phyloP scores from a whole-genome alignment of 1,140 invertebrate genomes.

The Eubasilissa regina region DNA sequence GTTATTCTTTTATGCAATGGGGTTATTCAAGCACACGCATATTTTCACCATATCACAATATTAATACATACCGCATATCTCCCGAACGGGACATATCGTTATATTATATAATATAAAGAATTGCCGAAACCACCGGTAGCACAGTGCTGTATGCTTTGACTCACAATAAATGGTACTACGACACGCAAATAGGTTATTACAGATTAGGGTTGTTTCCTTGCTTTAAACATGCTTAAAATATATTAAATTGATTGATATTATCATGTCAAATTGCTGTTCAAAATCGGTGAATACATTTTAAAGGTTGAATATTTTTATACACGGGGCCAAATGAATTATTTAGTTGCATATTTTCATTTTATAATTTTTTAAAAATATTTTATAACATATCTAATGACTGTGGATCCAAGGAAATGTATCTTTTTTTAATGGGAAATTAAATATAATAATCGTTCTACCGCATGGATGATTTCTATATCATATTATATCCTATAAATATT shows the following conservation, averaged over 20 bases:
- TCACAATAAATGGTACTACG: not conserved
- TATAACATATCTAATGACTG: conserved; percentile 11
- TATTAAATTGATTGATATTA: not conserved
- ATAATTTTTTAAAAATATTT: not conserved
- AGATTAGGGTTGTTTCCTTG: not conserved
- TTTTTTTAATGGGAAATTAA: not conserved
- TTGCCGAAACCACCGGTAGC: not conserved
- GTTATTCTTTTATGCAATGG: too few relatives aligned
- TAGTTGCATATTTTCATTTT: not conserved
- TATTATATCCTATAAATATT: not conserved
- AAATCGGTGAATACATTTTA: not conserved
- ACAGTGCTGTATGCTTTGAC: not conserved
- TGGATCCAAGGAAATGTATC: conserved; percentile 27
- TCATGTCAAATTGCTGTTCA: too few relatives aligned
- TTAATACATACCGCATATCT: too few relatives aligned
- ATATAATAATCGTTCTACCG: not conserved
- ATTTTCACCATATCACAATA: too few relatives aligned
- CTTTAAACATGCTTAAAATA: not conserved
- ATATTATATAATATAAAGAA: not conserved
- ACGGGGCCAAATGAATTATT: too few relatives aligned
- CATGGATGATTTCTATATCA: not conserved
- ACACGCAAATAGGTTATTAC: conserved; percentile 8
- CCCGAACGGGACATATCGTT: too few relatives aligned
- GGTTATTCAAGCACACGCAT: too few relatives aligned
- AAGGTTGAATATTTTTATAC: not conserved